Evolutionary conservation across 2,797 vertebrate species (phyloP).

Genomic region (Danio jaintianensis): DNA sequence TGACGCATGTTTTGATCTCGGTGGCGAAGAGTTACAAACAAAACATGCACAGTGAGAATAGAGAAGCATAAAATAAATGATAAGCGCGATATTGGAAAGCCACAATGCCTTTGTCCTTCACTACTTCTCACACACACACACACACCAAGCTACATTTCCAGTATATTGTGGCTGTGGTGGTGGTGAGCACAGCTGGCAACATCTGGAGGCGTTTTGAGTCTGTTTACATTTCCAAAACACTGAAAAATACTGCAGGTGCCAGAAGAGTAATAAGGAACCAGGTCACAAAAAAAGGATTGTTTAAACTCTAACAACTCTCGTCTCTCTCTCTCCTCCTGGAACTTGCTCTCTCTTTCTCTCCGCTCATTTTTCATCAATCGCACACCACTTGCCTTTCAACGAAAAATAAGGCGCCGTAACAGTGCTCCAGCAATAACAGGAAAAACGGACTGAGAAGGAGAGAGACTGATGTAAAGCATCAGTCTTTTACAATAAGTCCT

Average conservation of each 20-base stretch:
- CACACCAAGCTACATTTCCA: constrained; percentile 61
- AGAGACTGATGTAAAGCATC: constrained; percentile 13
- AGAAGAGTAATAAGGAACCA: constrained; percentile 78
- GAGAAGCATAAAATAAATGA: constrained; percentile 60
- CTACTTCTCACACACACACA: constrained; percentile 14
- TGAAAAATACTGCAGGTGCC: constrained; percentile 84
- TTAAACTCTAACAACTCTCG: constrained; percentile 73
- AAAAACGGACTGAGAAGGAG: constrained; percentile 25
- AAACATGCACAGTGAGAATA: constrained; percentile 24
- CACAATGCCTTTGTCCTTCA: constrained; percentile 68
- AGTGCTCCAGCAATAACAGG: constrained; percentile 74
- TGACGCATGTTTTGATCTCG: constrained; percentile 37
- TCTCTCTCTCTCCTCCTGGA: constrained; percentile 45
- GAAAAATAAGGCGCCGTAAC: constrained; percentile 72
- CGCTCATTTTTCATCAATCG: constrained; percentile 55
- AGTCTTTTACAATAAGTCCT: neutral
- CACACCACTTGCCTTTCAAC: constrained; percentile 62
- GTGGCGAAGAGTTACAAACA: constrained; percentile 38
- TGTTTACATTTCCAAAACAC: constrained; percentile 86
- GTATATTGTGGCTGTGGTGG: constrained; percentile 75
- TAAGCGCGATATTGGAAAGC: constrained; percentile 65
- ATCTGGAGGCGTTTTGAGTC: constrained; percentile 85
- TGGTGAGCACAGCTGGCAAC: constrained; percentile 78
- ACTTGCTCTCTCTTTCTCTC: constrained; percentile 33
- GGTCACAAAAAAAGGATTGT: constrained; percentile 76